phyloP scores from a whole-genome alignment of 2,797 vertebrate genomes.

The Neopelma chrysocephalum region DNA sequence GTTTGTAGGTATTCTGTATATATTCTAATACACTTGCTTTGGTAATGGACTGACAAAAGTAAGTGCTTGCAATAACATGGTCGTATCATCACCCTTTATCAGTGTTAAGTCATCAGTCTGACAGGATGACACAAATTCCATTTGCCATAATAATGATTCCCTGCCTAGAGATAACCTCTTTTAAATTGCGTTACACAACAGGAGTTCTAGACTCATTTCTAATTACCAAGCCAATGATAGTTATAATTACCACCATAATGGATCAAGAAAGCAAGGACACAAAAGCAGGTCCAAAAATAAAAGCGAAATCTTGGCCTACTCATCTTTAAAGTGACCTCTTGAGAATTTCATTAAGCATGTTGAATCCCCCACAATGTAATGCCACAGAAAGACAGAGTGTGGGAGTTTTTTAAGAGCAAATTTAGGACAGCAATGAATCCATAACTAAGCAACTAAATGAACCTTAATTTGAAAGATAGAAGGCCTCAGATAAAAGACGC shows the following conservation, averaged over 20 bases:
- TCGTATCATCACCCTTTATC: neutral
- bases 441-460: neutral
- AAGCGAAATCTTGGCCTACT: neutral
- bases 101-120: slow-evolving; percentile 40
- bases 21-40: neutral
- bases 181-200: slow-evolving; percentile 63
- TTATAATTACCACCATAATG: slow-evolving; percentile 2
- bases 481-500: neutral
- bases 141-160: slow-evolving; percentile 4
- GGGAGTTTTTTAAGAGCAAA: neutral
- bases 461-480: neutral
- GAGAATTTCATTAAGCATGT: neutral
- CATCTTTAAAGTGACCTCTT: neutral
- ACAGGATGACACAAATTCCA: slow-evolving; percentile 58
- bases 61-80: slow-evolving; percentile 17
- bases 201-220: slow-evolving; percentile 10
- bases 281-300: neutral
- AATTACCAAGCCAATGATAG: slow-evolving; percentile 9
- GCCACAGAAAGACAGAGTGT: neutral
- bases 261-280: neutral
- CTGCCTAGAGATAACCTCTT: slow-evolving; percentile 46
- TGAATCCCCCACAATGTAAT: neutral
- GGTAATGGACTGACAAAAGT: neutral
- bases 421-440: neutral
- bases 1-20: neutral